Conservation (phyloP, 2,113 vertebrate genomes). For the Toxostoma redivivum region DNA sequence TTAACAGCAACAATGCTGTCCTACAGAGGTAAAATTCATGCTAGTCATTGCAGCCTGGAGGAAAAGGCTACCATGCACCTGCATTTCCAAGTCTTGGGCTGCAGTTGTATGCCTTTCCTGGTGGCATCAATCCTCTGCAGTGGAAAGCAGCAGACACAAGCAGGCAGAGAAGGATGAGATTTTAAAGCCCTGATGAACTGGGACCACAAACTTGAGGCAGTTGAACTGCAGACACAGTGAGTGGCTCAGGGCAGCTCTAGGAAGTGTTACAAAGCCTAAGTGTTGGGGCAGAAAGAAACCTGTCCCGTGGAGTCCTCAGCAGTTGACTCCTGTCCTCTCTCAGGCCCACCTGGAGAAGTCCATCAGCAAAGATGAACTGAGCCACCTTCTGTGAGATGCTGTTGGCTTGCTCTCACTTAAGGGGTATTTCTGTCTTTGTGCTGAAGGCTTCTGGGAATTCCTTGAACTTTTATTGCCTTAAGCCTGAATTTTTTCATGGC, state of each 20-base stretch:
- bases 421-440: background rate
- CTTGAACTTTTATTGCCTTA: conserved; percentile 16
- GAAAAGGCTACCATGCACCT: background rate
- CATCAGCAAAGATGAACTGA: background rate
- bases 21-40: background rate
- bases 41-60: background rate
- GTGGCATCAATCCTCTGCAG: background rate
- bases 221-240: background rate
- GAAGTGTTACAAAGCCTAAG: background rate
- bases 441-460: conserved; percentile 1
- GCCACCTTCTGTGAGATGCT: background rate
- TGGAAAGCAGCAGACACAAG: background rate
- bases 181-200: background rate
- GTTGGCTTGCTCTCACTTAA: background rate
- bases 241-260: background rate
- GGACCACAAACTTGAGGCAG: background rate
- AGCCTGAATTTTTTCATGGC: background rate
- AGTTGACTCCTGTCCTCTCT: conserved; percentile 1
- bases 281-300: background rate
- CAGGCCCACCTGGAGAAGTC: background rate
- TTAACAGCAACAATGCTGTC: background rate
- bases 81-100: background rate
- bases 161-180: background rate
- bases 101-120: background rate
- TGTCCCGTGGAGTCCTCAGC: background rate